A percentile compares a stretch with the other conserved stretches of the same genome.
These are phyloP conservation scores for Cremastobaeus sp. DNA, from an alignment of 2,888 invertebrate genomes.

Conservation along the genomic window DNA sequence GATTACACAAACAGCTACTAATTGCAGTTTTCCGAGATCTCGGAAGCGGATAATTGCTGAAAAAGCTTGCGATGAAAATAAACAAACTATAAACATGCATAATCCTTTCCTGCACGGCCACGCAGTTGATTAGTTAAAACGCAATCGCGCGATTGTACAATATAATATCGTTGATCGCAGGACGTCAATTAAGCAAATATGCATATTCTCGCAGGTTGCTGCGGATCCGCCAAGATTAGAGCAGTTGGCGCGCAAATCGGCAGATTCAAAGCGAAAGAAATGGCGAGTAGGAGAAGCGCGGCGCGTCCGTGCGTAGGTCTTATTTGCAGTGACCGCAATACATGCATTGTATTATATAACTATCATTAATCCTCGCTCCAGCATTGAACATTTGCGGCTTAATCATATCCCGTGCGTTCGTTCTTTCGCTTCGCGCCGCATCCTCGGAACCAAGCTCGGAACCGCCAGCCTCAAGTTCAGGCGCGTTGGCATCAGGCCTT, in stretches of 20 bases:
- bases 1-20: too few relatives aligned
- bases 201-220: constrained; percentile 3
- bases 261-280: constrained; percentile 34
- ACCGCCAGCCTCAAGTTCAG: constrained; percentile 48
- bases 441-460: constrained; percentile 40
- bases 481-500: constrained; percentile 9
- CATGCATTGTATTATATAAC: constrained; percentile 53
- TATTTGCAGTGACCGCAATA: constrained; percentile 43
- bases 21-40: too few relatives aligned
- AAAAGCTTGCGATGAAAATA: too few relatives aligned
- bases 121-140: too few relatives aligned
- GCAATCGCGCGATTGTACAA: too few relatives aligned
- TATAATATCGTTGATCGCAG: too few relatives aligned
- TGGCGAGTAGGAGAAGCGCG: constrained; percentile 17
- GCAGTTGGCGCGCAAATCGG: constrained; percentile 29
- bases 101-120: too few relatives aligned
- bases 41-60: too few relatives aligned
- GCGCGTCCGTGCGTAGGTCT: constrained; percentile 27
- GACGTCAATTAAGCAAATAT: too few relatives aligned
- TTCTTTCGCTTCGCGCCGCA: constrained; percentile 42
- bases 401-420: constrained; percentile 33
- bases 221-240: constrained; percentile 10
- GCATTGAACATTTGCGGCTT: constrained; percentile 51
- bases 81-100: too few relatives aligned
- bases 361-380: constrained; percentile 60